Base-by-base conservation (phyloP, 2,888 invertebrate genomes). In the Chironomus riparius region DNA sequence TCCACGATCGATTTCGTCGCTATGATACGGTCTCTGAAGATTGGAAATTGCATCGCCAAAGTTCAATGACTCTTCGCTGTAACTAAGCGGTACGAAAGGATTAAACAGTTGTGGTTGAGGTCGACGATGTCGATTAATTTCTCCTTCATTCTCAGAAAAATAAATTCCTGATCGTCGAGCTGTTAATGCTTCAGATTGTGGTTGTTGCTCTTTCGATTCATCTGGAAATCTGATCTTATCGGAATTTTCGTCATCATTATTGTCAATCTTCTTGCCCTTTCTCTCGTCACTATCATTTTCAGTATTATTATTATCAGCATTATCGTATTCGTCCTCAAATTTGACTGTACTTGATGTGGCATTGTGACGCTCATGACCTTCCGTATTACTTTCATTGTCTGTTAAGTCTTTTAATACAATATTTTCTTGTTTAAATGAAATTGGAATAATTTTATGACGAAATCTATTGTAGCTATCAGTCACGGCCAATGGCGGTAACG, bases 91-190 rank as follows among this genome's bases (percentile, higher is more conserved):
- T 70, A 83, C 81, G 77, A 84, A 84, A 18, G 83, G 82, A 77
- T 79, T 82, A 15, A 82, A 82, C 4, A 56, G 15, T 56, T 56
- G 56, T 5, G 56, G 56, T 56, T 56, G 56, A 18, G 56, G 56
- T 4, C n/a, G 38, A 10, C 10, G 56, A 3, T 56, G 56, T 56
- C 56, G n/a, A 15, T 15, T 15, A 2, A 24, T 48, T 22, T 74
- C 48, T 68, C 68, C 21, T 68, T 48, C 48, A 68, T 65, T 65
- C 78, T 81, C 81, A 75, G 83, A 82, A 78, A 84, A 84, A 77
- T 83, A 81, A 69, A 84, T 83, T 72, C 84, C 84, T 47, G 82
- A 83, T 12, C 84, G 82, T 0, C 84, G 82, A 76, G 83, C 83
- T 22, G 82, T 81, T 47, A 81, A 80, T 71, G 81, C 82, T 3